Conservation (phyloP, 2,797 vertebrate genomes). For the Sphaeramia orbicularis region DNA sequence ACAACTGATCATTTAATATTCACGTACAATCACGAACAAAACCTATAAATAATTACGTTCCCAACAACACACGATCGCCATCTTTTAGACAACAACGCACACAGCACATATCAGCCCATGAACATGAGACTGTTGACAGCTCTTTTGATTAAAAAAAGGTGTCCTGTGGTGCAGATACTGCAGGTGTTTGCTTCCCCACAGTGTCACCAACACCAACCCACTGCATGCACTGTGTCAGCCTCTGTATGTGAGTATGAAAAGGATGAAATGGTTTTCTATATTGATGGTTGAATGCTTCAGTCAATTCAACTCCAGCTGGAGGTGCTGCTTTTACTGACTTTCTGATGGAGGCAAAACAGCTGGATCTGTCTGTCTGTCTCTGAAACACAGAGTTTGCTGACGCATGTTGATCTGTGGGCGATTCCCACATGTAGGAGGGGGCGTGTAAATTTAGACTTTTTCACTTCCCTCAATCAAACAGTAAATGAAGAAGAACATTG, state of each 20-base stretch:
- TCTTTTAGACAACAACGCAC: not conserved
- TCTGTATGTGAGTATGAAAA: not conserved
- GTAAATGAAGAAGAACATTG: not conserved
- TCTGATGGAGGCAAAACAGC: conserved; percentile 43
- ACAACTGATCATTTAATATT: too few relatives aligned
- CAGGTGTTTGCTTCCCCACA: conserved; percentile 31
- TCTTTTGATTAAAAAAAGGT: conserved; percentile 56
- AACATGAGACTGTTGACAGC: conserved; percentile 11
- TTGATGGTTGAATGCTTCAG: conserved; percentile 36
- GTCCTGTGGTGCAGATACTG: conserved; percentile 35
- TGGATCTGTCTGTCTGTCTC: conserved; percentile 23
- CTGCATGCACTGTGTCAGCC: not conserved
- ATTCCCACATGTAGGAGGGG: conserved; percentile 3
- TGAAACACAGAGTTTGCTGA: conserved; percentile 7
- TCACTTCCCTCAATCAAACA: not conserved
- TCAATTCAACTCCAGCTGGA: conserved; percentile 45
- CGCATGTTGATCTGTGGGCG: not conserved
- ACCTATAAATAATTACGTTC: conserved; percentile 22
- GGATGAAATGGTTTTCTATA: conserved; percentile 25
- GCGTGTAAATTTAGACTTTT: conserved; percentile 2
- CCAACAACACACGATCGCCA: conserved; percentile 3
- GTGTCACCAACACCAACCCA: conserved; percentile 17
- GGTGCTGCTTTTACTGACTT: conserved; percentile 19
- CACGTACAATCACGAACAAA: not conserved
- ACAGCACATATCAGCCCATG: not conserved